Percentiles rank a stretch among this genome's conserved stretches.
phyloP scores from a whole-genome alignment of 30 jellyfish, hydroid and myxozoan species.

The Aurelia coerulea region DNA sequence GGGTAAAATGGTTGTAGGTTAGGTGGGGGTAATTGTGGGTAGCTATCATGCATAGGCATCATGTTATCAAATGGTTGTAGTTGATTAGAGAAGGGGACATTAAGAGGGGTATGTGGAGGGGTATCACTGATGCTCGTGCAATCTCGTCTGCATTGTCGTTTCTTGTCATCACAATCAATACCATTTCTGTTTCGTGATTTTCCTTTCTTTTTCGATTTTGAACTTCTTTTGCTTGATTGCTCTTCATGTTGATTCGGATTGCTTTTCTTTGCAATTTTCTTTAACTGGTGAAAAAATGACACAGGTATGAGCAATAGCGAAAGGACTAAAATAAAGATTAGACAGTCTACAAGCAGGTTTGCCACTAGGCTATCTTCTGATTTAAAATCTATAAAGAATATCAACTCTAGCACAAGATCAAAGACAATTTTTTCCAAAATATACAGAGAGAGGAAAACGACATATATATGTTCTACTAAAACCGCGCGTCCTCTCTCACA shows the following conservation, averaged over 20 bases:
- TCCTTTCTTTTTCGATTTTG: slow-evolving; percentile 53
- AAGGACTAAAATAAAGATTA: no score
- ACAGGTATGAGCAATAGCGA: background rate
- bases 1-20: slow-evolving; percentile 74
- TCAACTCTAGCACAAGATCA: no score
- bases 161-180: slow-evolving; percentile 47
- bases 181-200: slow-evolving; percentile 35
- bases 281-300: slow-evolving; percentile 31
- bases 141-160: slow-evolving; percentile 53
- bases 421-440: no score
- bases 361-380: no score
- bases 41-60: slow-evolving; percentile 44
- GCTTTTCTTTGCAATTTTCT: slow-evolving; percentile 72
- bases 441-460: no score
- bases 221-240: slow-evolving; percentile 12
- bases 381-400: no score
- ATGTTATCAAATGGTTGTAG: slow-evolving; percentile 57
- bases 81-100: slow-evolving; percentile 40
- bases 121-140: slow-evolving; percentile 56
- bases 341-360: no score
- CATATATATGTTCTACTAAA: no score
- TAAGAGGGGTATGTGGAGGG: slow-evolving; percentile 55
- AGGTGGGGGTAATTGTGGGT: slow-evolving; percentile 73
- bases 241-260: slow-evolving; percentile 56
- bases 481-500: no score